Base-by-base conservation (phyloP, 2,797 vertebrate genomes). In the Sandelia bainsii region DNA sequence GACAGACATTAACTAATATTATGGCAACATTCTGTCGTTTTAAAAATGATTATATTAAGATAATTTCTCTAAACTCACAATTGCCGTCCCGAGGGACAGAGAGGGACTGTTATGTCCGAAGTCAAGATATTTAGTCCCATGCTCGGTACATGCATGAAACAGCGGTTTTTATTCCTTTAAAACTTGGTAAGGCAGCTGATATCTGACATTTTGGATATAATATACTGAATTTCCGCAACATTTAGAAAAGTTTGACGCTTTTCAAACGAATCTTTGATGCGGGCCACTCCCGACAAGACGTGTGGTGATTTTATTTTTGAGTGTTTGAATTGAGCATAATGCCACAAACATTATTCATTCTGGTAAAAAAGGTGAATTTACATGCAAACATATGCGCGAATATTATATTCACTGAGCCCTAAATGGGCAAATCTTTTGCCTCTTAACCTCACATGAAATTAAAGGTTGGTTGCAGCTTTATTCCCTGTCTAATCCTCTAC, bases 381-480 rank as follows among this genome's bases (percentile, higher is more conserved):
- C 39, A n/a, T n/a, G n/a, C n/a, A 12, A 37, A 6, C 3, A 40
- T 40, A 17, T 16, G 16, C 40, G 12, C 17, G 40, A 42, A 42
- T 42, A 17, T 17, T 16, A 42, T 16, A 42, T 17, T 16, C 40
- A 42, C 12, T 12, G 40, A 16, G 12, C 3, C 3, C 3, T 34
- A 9, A 34, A 34, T 34, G 32, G 32, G 32, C 6, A 34, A 34
- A 34, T 9, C 32, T 34, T 34, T 9, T 39, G 37, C 10, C 3
- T 39, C 10, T 39, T 39, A 39, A 13, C 37, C 12, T 2, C 32
- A 34, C 32, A 34, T 34, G 32, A 34, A 8, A 46, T 19, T 22
- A 23, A 22, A 22, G 9, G 20, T 34, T 5, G 66, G 19, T 58
- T 59, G 42, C 42, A 50, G 42, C 56, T 68, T 49, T 42, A 19